phyloP scores from a whole-genome alignment of 2,113 vertebrate species.

The Synchiropus splendidus region DNA sequence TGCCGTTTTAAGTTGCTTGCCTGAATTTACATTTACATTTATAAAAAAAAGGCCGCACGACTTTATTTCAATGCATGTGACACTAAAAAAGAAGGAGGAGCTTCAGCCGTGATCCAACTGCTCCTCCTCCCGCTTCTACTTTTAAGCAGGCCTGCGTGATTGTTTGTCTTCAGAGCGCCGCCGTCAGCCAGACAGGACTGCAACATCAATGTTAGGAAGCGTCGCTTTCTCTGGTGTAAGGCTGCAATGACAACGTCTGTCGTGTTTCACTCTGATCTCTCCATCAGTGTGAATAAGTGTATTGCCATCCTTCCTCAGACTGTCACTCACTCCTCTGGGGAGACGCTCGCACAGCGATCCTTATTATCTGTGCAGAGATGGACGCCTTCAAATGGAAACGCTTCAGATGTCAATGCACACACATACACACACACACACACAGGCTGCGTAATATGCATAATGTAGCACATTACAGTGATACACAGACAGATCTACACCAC shows the following conservation, averaged over 20 bases:
- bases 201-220: conserved; percentile 38
- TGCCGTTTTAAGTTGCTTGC: no score
- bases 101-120: conserved; percentile 3
- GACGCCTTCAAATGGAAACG: conserved; percentile 49
- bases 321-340: conserved; percentile 63
- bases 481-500: no score
- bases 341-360: conserved; percentile 33
- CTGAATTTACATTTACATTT: no score
- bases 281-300: conserved; percentile 63
- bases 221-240: conserved; percentile 49
- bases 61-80: neutral
- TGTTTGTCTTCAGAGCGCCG: conserved; percentile 34
- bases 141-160: conserved; percentile 21
- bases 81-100: conserved; percentile 7
- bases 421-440: conserved; percentile 13
- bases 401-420: conserved; percentile 19
- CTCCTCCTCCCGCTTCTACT: conserved; percentile 14
- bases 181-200: conserved; percentile 38
- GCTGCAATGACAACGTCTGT: conserved; percentile 58
- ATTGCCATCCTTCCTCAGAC: conserved; percentile 42
- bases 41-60: no score
- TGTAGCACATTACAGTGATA: no score
- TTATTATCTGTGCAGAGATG: conserved; percentile 44
- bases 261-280: conserved; percentile 67
- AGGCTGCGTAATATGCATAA: conserved; percentile 1